Evolutionary conservation across 2,888 invertebrate species (phyloP).

Genomic region (Exocentrus adspersus): DNA sequence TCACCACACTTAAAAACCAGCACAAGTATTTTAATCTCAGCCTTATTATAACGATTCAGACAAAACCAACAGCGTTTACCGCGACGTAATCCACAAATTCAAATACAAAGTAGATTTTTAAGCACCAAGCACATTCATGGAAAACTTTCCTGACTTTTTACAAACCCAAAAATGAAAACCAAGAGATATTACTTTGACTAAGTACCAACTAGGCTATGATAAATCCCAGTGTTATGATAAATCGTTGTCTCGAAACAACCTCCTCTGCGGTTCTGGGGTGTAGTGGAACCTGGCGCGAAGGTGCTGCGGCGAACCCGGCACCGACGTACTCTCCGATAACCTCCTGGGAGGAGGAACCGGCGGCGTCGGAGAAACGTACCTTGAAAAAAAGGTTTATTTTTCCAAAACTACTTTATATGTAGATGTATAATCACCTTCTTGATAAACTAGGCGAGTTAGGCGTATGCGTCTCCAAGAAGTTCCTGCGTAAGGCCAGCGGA

Average conservation of each 20-base stretch:
- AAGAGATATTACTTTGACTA: constrained; percentile 24
- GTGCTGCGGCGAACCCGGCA: constrained; percentile 77
- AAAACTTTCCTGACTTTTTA: constrained; percentile 10
- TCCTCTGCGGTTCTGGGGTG: constrained; percentile 69
- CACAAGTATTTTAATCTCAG: constrained; percentile 18
- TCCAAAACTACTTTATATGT: no score
- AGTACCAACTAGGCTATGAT: constrained; percentile 24
- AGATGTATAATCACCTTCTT: no score
- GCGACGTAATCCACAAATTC: background rate
- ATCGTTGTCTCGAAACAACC: constrained; percentile 64
- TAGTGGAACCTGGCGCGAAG: constrained; percentile 71
- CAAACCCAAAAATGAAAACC: constrained; percentile 16
- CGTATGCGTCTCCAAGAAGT: constrained; percentile 66
- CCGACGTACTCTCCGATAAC: constrained; percentile 73
- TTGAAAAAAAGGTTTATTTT: no score
- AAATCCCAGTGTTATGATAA: constrained; percentile 55
- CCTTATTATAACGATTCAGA: constrained; percentile 25
- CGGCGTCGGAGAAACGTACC: constrained; percentile 71
- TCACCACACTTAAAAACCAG: constrained; percentile 9
- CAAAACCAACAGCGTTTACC: constrained; percentile 15
- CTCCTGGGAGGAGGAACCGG: constrained; percentile 72
- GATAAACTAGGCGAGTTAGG: constrained; percentile 67
- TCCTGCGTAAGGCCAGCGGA: constrained; percentile 70
- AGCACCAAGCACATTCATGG: constrained; percentile 30
- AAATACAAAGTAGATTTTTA: constrained; percentile 13